These are phyloP conservation scores for Drosophila atroscutellata DNA, from an alignment of 2,888 invertebrate genomes.

Conservation along the genomic window DNA sequence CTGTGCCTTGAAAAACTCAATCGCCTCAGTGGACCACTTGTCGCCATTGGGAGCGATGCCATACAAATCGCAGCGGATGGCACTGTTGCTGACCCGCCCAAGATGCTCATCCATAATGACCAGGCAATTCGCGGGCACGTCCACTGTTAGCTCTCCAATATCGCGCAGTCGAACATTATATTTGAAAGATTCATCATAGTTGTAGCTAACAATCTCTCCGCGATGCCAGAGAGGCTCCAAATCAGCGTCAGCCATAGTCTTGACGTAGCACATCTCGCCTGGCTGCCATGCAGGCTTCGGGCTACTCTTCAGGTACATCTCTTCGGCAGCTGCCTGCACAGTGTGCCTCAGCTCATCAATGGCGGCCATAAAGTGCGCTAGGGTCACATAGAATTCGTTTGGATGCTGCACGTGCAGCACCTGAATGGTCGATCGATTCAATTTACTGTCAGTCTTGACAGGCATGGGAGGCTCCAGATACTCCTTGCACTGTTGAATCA, in stretches of 20 bases:
- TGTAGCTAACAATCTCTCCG: slow-evolving; percentile 72
- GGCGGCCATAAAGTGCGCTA: slow-evolving; percentile 85
- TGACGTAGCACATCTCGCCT: slow-evolving; percentile 86
- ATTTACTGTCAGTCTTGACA: not conserved
- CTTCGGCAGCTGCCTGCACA: slow-evolving; percentile 85
- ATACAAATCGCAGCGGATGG: slow-evolving; percentile 89
- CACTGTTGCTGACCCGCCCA: slow-evolving; percentile 86
- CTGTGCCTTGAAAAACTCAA: slow-evolving; percentile 87
- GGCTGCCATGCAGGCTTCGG: slow-evolving; percentile 85
- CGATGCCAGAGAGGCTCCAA: slow-evolving; percentile 86
- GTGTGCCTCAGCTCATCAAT: slow-evolving; percentile 86
- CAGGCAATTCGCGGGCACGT: slow-evolving; percentile 84
- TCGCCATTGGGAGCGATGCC: slow-evolving; percentile 90
- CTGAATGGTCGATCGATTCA: slow-evolving; percentile 77
- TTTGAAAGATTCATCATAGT: not conserved
- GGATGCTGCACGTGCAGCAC: slow-evolving; percentile 86
- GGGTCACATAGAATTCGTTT: slow-evolving; percentile 87
- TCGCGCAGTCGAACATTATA: slow-evolving; percentile 88
- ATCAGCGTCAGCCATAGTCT: slow-evolving; percentile 81
- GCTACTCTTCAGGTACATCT: not conserved
- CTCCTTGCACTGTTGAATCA: slow-evolving; percentile 30
- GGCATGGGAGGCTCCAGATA: not conserved
- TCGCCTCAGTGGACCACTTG: slow-evolving; percentile 85
- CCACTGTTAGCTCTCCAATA: slow-evolving; percentile 85
- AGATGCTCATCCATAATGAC: slow-evolving; percentile 86